Evolutionary conservation across 2,113 vertebrate species (phyloP).

Genomic region (Proterorhinus semilunaris): DNA sequence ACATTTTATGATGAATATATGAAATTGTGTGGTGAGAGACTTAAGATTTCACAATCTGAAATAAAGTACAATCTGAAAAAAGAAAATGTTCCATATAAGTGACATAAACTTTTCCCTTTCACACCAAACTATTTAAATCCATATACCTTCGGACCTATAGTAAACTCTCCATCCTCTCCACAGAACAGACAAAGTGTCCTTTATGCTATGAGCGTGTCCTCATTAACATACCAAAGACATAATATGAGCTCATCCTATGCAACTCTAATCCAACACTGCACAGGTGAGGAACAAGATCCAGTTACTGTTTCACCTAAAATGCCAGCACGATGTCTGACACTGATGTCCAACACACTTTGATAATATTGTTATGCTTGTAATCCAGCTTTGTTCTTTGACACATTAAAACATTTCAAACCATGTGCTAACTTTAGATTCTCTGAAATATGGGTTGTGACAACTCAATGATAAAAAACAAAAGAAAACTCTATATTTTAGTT

Average conservation of each 20-base stretch:
- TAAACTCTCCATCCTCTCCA: not conserved
- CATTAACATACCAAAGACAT: constrained; percentile 50
- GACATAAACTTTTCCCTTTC: too few relatives aligned
- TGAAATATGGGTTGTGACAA: too few relatives aligned
- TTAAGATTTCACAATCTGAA: not conserved
- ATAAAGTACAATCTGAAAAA: not conserved
- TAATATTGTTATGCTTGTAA: not conserved
- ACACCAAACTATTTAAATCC: too few relatives aligned
- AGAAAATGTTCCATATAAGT: too few relatives aligned
- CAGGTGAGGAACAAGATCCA: constrained; percentile 38
- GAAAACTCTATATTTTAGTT: not conserved
- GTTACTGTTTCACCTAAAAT: not conserved
- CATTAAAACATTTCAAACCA: not conserved
- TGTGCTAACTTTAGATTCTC: too few relatives aligned
- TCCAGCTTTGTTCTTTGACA: not conserved
- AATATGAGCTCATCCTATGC: constrained; percentile 41
- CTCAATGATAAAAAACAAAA: not conserved
- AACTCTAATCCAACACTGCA: constrained; percentile 27
- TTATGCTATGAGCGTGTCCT: constrained; percentile 44
- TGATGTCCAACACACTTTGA: not conserved
- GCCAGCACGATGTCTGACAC: too few relatives aligned
- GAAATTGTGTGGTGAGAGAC: not conserved
- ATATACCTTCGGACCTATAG: not conserved
- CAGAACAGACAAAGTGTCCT: constrained; percentile 44
- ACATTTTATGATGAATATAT: not conserved